Conservation (phyloP, 1,140 invertebrate genomes). For the Chrysomallon squamiferum region DNA sequence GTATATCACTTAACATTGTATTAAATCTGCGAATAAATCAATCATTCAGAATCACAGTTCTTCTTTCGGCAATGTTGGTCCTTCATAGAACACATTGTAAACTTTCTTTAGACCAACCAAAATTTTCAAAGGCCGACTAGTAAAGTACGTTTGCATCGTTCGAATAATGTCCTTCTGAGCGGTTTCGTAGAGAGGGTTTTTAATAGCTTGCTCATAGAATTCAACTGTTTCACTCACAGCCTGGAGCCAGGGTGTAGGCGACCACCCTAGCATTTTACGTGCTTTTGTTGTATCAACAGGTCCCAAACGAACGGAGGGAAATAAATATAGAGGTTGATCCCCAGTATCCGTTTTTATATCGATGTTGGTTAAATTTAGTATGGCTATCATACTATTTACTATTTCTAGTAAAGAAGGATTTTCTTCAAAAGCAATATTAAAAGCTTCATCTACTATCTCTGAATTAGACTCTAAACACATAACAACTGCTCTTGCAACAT, state of each 20-base stretch:
- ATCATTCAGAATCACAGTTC: constrained; percentile 44
- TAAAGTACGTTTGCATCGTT: constrained; percentile 44
- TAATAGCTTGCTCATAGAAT: constrained; percentile 62
- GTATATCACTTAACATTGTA: too few species aligned
- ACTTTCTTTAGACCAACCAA: constrained; percentile 31
- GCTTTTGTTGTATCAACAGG: constrained; percentile 61
- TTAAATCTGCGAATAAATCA: too few species aligned
- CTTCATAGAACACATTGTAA: constrained; percentile 31
- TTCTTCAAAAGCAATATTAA: constrained; percentile 62
- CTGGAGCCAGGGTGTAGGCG: constrained; percentile 54
- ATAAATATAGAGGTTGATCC: constrained; percentile 52
- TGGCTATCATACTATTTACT: constrained; percentile 46
- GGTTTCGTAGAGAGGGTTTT: constrained; percentile 18
- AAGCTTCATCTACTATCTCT: constrained; percentile 55
- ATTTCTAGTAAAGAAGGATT: constrained; percentile 50
- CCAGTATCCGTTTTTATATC: constrained; percentile 40
- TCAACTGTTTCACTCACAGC: constrained; percentile 56
- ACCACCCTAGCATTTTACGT: constrained; percentile 54
- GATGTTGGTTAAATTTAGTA: constrained; percentile 38
- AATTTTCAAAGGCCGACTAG: constrained; percentile 29
- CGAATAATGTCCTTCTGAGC: constrained; percentile 40
- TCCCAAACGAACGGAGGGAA: constrained; percentile 64
- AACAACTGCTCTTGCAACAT: constrained; percentile 62
- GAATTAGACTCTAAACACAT: constrained; percentile 32
- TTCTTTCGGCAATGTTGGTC: constrained; percentile 18